Evolutionary conservation across 1,140 invertebrate genomes (phyloP).

Genomic region (Cydia fagiglandana): DNA sequence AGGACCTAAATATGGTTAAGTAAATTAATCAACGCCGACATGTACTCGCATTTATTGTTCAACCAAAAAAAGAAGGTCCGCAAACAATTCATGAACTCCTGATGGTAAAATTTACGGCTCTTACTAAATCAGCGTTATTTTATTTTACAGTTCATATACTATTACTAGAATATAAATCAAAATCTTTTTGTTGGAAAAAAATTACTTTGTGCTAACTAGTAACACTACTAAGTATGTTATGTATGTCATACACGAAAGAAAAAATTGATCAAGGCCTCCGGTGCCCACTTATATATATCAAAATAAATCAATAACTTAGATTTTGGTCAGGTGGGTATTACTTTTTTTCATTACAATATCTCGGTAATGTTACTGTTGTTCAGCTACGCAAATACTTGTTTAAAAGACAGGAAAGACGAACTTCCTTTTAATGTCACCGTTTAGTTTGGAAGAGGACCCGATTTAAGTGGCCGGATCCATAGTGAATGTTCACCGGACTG

Average conservation of each 20-base stretch:
- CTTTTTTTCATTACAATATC: too few species aligned
- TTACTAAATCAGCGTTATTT: background rate
- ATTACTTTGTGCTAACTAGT: too few species aligned
- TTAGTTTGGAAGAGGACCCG: constrained; percentile 2
- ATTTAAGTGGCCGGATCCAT: constrained; percentile 32
- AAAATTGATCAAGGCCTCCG: too few species aligned
- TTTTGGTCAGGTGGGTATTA: too few species aligned
- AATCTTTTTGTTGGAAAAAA: too few species aligned
- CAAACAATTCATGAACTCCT: background rate
- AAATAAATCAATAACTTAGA: too few species aligned
- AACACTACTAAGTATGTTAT: too few species aligned
- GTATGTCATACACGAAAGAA: too few species aligned
- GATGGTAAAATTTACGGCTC: too few species aligned
- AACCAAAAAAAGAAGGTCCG: background rate
- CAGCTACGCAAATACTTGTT: background rate
- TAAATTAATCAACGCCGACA: background rate
- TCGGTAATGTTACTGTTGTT: too few species aligned
- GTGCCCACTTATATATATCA: too few species aligned
- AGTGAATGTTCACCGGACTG: constrained; percentile 56
- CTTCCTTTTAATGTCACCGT: background rate
- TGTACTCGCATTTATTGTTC: background rate
- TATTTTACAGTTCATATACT: constrained; percentile 1
- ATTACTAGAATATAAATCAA: too few species aligned
- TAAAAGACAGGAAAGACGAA: background rate
- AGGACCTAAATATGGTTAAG: background rate